phyloP scores from a whole-genome alignment of 2,797 vertebrate genomes.

The Petrocephalus schoutedeni region DNA sequence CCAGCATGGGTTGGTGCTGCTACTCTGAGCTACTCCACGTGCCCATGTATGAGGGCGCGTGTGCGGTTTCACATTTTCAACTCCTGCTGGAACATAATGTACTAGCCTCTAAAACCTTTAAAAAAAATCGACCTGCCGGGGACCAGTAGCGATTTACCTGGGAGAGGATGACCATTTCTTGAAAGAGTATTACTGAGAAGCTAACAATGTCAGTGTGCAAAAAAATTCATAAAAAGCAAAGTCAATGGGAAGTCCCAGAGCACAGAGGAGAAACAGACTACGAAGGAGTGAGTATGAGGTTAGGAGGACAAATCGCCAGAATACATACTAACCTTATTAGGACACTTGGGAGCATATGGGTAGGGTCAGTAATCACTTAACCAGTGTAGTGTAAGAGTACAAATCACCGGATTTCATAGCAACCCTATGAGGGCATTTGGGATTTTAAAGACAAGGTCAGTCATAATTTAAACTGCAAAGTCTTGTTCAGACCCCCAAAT shows the following conservation, averaged over 20 bases:
- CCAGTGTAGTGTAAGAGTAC: background rate
- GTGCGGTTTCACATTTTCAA: background rate
- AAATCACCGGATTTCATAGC: background rate
- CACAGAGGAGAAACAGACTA: background rate
- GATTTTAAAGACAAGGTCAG: slow-evolving; percentile 17
- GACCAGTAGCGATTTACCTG: background rate
- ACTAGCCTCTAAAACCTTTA: background rate
- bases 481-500: background rate
- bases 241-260: background rate
- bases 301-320: background rate
- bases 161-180: background rate
- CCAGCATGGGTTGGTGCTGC: background rate
- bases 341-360: background rate
- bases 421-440: background rate
- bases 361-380: slow-evolving; percentile 7
- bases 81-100: background rate
- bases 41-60: background rate
- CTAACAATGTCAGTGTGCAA: background rate
- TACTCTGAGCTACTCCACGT: background rate
- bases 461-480: slow-evolving; percentile 9
- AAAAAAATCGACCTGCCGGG: background rate
- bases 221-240: background rate
- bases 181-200: background rate
- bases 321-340: background rate
- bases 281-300: background rate